Conservation (phyloP, 2,797 vertebrate genomes). For the Macropodus opercularis region DNA sequence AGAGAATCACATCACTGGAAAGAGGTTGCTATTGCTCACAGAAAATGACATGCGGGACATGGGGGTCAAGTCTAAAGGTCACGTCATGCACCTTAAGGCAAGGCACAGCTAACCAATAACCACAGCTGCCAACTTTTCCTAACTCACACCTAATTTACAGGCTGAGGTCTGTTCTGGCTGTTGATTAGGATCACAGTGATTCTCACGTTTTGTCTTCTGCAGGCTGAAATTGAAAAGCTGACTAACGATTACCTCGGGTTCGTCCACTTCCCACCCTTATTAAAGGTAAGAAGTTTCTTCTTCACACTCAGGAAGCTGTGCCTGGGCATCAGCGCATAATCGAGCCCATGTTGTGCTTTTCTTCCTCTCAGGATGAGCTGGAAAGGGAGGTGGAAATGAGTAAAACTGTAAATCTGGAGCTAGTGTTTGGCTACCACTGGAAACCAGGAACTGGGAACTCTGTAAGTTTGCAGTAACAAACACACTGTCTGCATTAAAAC, state of each 20-base stretch:
- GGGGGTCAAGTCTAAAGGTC: constrained; percentile 95
- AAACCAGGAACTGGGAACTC: constrained; percentile 89
- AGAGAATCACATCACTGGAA: constrained; percentile 96
- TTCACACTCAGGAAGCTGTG: constrained; percentile 1
- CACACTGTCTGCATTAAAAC: constrained; percentile 9
- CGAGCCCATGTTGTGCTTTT: neutral
- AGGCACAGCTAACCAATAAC: constrained; percentile 25
- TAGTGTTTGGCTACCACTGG: constrained; percentile 97
- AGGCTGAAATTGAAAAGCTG: constrained; percentile 96
- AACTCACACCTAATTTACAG: constrained; percentile 2
- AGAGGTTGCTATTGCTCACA: constrained; percentile 89
- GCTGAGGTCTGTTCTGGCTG: neutral
- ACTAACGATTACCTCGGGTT: constrained; percentile 92
- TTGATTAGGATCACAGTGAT: constrained; percentile 11
- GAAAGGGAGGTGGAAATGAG: constrained; percentile 66
- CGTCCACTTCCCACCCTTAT: constrained; percentile 95
- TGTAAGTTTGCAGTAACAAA: constrained; percentile 76
- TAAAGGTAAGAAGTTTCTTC: constrained; percentile 83
- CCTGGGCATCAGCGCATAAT: constrained; percentile 8
- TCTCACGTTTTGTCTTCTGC: constrained; percentile 50
- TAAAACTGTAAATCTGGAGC: constrained; percentile 82
- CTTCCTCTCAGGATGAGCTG: constrained; percentile 71
- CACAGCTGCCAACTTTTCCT: neutral
- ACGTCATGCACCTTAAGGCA: constrained; percentile 97
- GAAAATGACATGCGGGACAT: constrained; percentile 95